phyloP scores from a whole-genome alignment of 2,888 invertebrate genomes.

The Tenthredo mesomela region DNA sequence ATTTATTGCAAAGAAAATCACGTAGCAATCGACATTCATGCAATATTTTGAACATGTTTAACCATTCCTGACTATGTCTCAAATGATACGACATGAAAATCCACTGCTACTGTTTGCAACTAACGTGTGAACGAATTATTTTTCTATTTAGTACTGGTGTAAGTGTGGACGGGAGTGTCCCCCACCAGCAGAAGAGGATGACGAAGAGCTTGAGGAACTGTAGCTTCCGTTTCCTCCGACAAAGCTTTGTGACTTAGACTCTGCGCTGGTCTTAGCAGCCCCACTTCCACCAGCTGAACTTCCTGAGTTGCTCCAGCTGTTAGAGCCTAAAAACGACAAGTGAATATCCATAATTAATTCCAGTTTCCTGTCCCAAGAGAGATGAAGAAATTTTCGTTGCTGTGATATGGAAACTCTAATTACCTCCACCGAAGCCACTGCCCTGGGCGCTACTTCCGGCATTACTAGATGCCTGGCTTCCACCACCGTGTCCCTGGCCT shows the following conservation, averaged over 20 bases:
- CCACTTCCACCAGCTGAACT: constrained; percentile 1
- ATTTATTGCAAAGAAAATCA: too few relatives aligned
- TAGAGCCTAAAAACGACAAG: not conserved
- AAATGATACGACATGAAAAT: not conserved
- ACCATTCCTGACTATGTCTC: too few relatives aligned
- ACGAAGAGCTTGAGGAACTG: constrained; percentile 33
- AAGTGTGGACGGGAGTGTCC: not conserved
- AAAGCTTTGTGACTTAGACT: constrained; percentile 1
- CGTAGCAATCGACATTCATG: too few relatives aligned
- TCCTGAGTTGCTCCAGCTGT: not conserved
- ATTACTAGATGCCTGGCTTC: not conserved
- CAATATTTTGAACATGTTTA: too few relatives aligned
- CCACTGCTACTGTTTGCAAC: not conserved
- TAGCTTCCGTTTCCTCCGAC: constrained; percentile 1
- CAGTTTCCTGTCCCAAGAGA: not conserved
- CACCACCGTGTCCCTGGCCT: not conserved
- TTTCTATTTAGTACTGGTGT: not conserved
- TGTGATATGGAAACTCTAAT: not conserved
- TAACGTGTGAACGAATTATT: not conserved
- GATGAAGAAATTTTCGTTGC: not conserved
- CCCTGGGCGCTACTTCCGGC: constrained; percentile 13
- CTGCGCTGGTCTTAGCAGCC: not conserved
- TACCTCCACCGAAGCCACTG: constrained; percentile 17
- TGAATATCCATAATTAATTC: not conserved
- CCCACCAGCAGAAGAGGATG: not conserved